A percentile compares a stretch with the other conserved stretches of the same genome.
These are phyloP conservation scores for Ploceus nigricollis DNA, from an alignment of 2,113 vertebrate genomes.

Conservation along the genomic window DNA sequence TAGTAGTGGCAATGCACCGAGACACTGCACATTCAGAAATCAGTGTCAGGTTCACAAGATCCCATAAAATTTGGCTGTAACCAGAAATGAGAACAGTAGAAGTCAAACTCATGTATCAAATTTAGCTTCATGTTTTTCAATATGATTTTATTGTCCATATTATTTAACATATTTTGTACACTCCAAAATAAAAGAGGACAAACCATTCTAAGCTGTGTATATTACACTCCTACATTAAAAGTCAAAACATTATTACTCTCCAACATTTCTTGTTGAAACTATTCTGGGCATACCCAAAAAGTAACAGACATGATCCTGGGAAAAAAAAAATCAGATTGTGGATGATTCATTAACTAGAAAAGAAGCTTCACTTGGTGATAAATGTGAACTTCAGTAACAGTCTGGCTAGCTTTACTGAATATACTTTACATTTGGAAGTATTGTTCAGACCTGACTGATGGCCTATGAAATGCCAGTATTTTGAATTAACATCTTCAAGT, in stretches of 20 bases:
- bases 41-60: not conserved
- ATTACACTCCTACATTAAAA: not conserved
- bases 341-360: not conserved
- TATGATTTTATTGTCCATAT: not conserved
- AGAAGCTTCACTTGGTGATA: not conserved
- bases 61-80: not conserved
- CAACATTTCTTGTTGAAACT: not conserved
- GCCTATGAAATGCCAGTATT: not conserved
- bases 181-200: not conserved
- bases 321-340: not conserved
- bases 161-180: not conserved
- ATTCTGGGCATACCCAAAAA: not conserved
- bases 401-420: not conserved
- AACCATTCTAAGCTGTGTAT: not conserved
- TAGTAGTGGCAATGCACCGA: not conserved
- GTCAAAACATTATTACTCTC: not conserved
- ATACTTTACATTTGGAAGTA: not conserved
- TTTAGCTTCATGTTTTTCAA: not conserved
- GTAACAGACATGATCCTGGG: not conserved
- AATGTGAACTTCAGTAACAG: not conserved
- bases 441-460: not conserved
- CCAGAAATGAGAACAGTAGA: not conserved
- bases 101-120: not conserved
- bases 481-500: not conserved
- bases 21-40: not conserved